Evolutionary conservation across 1,140 invertebrate genomes (phyloP), one percentile per base, ranked within the genome.

Genomic region (Orchestia grillus): DNA sequence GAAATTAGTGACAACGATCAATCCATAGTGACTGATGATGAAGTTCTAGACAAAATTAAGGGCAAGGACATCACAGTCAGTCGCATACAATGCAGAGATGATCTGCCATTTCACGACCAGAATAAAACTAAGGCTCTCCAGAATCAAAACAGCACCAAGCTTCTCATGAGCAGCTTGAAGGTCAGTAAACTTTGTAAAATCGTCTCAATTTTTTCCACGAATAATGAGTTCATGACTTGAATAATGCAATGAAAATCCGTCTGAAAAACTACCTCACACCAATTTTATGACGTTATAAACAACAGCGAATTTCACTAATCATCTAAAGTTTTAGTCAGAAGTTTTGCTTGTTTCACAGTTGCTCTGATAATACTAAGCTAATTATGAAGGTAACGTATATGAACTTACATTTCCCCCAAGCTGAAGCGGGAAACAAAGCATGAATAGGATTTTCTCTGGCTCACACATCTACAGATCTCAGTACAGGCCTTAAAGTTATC

Each of bases 1-100:
- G 92, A 94, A 44, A 44, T 19, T n/a, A 19, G 43, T 47, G 92
- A 94, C 41, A 44, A 28, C 11, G 44, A 44, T 94, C 43, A 94
- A 47, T 94, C 43, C 92, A 42, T 45, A 42, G 44, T 94, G 19
- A 94, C 92, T 44, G 92, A 94, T 45, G 92, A 94, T 47, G 92
- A 94, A 47, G 92, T 94, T 11, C 36, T 94, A 11, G 44, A 94
- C 40, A 94, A 94, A 94, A 94, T 94, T 4, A 94, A 94, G 47
- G 92, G 92, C 92, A 94, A 94, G 44, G 92, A 94, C 44, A 94
- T 94, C 19, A 94, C 92, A 44, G 92, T 94, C 92, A 94, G 92
- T 44, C 41, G 92, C 0, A 94, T 94, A 44, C 43, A 44, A 42
- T 94, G 43, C 47, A 94, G 40, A 40, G 92, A 94, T 36, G 88